phyloP scores from a whole-genome alignment of 2,797 vertebrate species.

The Pangasius mekongensis region DNA sequence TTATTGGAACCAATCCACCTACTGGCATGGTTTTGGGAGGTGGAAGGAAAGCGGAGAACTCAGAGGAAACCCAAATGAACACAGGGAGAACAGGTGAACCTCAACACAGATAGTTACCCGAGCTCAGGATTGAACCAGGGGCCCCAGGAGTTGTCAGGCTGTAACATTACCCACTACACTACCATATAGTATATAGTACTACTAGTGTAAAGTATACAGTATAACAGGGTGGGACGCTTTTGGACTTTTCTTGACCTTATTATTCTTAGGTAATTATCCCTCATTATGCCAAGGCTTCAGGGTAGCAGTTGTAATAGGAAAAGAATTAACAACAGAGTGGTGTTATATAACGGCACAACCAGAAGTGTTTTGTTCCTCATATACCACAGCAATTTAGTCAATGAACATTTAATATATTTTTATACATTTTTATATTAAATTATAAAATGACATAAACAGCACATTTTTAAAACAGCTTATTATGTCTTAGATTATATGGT shows the following conservation, averaged over 20 bases:
- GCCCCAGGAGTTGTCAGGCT: background rate
- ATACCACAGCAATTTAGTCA: background rate
- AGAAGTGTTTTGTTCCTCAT: background rate
- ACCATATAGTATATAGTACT: background rate
- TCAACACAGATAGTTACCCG: background rate
- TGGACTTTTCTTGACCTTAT: background rate
- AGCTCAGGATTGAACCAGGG: background rate
- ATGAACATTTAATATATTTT: background rate
- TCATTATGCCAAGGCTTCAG: background rate
- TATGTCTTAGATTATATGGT: background rate
- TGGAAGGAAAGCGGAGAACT: background rate
- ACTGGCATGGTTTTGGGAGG: background rate
- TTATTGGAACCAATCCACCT: background rate
- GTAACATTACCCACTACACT: background rate
- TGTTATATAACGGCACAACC: background rate
- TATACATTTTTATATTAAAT: background rate
- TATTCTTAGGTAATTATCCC: background rate
- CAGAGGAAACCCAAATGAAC: background rate
- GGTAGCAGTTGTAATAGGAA: background rate
- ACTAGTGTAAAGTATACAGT: background rate
- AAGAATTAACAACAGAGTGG: background rate
- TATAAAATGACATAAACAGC: background rate
- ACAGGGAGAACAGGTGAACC: background rate
- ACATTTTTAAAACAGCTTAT: background rate
- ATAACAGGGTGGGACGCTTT: background rate